A percentile compares a stretch with the other conserved stretches of the same genome.
Evolutionary conservation across 2,113 vertebrate species (phyloP).

Genomic region (Hylia prasina): DNA sequence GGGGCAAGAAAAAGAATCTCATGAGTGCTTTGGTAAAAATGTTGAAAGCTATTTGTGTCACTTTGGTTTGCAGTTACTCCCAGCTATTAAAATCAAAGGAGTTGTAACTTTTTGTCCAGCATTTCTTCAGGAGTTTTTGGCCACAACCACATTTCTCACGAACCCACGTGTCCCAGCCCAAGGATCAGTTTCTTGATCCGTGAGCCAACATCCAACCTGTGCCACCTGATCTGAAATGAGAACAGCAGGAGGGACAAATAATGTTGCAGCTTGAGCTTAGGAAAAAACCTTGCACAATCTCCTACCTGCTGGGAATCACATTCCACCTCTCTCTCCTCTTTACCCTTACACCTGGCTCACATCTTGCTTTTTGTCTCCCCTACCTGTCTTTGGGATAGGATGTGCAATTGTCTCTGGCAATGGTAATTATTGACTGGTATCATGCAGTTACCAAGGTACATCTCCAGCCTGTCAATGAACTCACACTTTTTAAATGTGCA

Average conservation of each 20-base stretch:
- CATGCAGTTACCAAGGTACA: not conserved
- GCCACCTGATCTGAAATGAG: not conserved
- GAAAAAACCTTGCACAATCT: not conserved
- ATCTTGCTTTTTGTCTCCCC: not conserved
- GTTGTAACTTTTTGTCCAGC: not conserved
- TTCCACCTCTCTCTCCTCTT: not conserved
- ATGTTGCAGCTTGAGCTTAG: not conserved
- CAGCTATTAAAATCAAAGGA: not conserved
- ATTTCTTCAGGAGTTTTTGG: not conserved
- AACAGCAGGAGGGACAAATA: not conserved
- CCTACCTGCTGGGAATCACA: not conserved
- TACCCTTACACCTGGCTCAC: not conserved
- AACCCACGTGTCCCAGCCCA: not conserved
- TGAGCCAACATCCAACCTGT: not conserved
- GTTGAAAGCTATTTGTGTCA: not conserved
- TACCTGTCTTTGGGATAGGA: not conserved
- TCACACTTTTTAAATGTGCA: not conserved
- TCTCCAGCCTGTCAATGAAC: not conserved
- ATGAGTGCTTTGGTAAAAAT: not conserved
- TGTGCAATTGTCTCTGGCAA: not conserved
- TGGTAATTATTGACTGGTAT: not conserved
- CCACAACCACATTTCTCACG: not conserved
- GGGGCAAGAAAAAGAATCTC: not conserved
- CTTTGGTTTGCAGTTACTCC: not conserved
- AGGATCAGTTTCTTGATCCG: not conserved